These are phyloP conservation scores for Dasysyrphus albostriatus DNA, from an alignment of 2,888 invertebrate species.

Conservation along the genomic window DNA sequence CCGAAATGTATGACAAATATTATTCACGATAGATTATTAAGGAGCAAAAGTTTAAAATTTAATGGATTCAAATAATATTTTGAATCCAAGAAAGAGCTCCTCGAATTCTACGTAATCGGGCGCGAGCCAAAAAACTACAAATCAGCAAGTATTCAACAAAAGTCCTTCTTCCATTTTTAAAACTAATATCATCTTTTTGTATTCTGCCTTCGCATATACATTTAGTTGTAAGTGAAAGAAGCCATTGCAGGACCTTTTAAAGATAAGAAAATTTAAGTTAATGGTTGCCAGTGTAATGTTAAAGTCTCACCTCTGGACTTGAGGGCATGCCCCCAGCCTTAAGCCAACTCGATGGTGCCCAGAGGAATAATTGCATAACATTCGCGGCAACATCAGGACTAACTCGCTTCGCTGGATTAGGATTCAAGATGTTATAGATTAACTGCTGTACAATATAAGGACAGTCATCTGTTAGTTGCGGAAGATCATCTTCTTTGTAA, in stretches of 20 bases:
- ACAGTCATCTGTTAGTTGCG: conserved; percentile 85
- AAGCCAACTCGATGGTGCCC: conserved; percentile 90
- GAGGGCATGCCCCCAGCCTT: conserved; percentile 85
- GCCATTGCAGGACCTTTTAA: conserved; percentile 89
- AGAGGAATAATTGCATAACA: conserved; percentile 89
- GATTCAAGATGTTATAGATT: conserved; percentile 86
- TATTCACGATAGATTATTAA: background rate
- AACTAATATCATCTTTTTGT: conserved; percentile 68
- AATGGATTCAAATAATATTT: conserved; percentile 77
- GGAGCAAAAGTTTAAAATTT: background rate
- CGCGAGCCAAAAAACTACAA: conserved; percentile 88
- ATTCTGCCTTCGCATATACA: conserved; percentile 87
- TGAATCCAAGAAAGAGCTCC: conserved; percentile 88
- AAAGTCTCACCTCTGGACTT: conserved; percentile 86
- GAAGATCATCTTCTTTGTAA: conserved; percentile 88
- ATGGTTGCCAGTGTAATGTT: background rate
- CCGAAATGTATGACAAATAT: background rate
- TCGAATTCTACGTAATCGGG: conserved; percentile 86
- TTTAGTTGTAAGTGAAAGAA: conserved; percentile 90
- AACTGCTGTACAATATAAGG: conserved; percentile 86
- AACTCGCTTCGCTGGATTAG: conserved; percentile 87
- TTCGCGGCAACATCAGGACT: conserved; percentile 90
- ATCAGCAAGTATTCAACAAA: conserved; percentile 90
- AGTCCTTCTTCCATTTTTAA: conserved; percentile 85
- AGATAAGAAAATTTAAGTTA: background rate